Conservation (phyloP, 2,113 vertebrate genomes). For the Lophochroa leadbeateri region DNA sequence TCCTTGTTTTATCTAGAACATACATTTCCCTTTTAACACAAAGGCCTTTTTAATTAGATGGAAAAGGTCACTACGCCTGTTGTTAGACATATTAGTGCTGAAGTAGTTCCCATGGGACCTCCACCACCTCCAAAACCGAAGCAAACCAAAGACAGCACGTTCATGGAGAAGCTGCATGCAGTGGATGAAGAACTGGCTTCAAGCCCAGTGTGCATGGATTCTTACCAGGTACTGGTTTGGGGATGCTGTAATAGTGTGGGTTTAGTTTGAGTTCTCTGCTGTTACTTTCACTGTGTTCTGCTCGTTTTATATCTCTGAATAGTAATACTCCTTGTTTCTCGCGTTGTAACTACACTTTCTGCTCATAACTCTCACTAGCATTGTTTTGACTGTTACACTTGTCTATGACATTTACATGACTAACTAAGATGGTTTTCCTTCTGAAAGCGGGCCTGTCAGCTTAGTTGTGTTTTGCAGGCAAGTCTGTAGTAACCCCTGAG, state of each 20-base stretch:
- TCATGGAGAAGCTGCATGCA: slow-evolving; percentile 93
- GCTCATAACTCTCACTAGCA: rapidly evolving
- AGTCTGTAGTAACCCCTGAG: neutral
- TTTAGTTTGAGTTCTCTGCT: neutral
- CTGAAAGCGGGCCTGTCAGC: neutral
- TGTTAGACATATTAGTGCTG: slow-evolving; percentile 74
- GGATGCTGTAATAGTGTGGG: neutral
- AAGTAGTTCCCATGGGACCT: slow-evolving; percentile 88
- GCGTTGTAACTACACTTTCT: rapidly evolving
- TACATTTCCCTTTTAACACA: neutral
- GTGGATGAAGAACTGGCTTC: slow-evolving; percentile 90
- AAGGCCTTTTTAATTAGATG: slow-evolving; percentile 43
- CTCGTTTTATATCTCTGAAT: neutral
- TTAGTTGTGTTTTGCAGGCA: neutral
- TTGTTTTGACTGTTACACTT: neutral
- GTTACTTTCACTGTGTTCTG: neutral
- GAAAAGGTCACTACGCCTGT: slow-evolving; percentile 34
- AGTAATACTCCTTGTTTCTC: neutral
- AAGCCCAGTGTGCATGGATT: slow-evolving; percentile 81
- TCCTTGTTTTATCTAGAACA: neutral
- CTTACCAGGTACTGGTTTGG: slow-evolving; percentile 79
- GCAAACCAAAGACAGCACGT: slow-evolving; percentile 80
- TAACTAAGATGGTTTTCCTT: neutral
- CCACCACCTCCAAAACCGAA: slow-evolving; percentile 82
- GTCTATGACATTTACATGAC: neutral